phyloP scores from a whole-genome alignment of 2,888 invertebrate genomes.

The Sicus ferrugineus region DNA sequence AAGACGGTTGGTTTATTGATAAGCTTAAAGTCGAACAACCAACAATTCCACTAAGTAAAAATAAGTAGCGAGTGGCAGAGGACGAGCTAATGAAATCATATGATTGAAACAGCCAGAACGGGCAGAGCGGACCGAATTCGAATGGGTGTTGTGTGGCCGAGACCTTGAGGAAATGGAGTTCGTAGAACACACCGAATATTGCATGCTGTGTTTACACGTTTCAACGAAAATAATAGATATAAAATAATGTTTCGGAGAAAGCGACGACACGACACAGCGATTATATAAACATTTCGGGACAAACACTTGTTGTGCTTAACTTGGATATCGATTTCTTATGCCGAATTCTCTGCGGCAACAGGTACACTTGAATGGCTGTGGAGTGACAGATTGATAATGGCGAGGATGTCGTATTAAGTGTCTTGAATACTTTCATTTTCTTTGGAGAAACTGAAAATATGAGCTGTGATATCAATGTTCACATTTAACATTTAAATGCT shows the following conservation, averaged over 20 bases:
- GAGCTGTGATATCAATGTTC: background rate
- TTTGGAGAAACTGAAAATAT: background rate
- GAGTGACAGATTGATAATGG: background rate
- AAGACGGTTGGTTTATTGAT: background rate
- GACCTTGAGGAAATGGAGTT: slow-evolving; percentile 29
- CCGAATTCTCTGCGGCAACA: background rate
- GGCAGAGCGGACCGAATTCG: background rate
- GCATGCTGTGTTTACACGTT: too few species aligned
- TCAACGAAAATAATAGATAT: background rate
- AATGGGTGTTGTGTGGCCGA: slow-evolving; percentile 15
- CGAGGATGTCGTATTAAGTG: too few species aligned
- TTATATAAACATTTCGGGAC: background rate
- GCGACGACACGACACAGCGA: background rate
- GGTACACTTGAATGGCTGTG: too few species aligned
- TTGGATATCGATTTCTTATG: background rate
- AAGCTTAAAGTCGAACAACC: background rate
- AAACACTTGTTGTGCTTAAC: background rate
- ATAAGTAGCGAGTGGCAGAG: background rate
- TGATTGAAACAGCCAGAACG: background rate
- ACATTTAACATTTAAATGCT: background rate
- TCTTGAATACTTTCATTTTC: background rate
- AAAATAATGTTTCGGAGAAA: too few species aligned
- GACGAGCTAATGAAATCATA: background rate
- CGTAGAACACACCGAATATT: background rate
- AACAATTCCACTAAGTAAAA: slow-evolving; percentile 4